phyloP scores from a whole-genome alignment of 2,888 invertebrate species.

The Ecdyonurus torrentis region DNA sequence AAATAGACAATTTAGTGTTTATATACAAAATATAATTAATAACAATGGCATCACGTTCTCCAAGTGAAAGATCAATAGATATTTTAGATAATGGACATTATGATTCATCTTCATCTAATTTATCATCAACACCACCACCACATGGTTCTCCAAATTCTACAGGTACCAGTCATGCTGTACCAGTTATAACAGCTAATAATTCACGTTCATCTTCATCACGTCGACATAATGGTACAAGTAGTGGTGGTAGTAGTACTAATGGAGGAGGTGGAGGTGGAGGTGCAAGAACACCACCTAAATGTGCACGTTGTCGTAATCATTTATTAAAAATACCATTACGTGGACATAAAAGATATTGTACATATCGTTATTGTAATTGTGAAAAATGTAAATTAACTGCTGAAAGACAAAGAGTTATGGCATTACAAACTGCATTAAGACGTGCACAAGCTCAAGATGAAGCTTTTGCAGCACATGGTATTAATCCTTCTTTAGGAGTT shows the following conservation, averaged over 20 bases:
- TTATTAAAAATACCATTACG: slow-evolving; percentile 73
- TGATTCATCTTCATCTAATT: not conserved
- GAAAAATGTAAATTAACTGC: slow-evolving; percentile 74
- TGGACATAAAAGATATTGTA: slow-evolving; percentile 86
- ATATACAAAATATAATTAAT: not conserved
- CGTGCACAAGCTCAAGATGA: slow-evolving; percentile 78
- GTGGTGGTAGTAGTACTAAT: not conserved
- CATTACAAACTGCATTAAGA: slow-evolving; percentile 64
- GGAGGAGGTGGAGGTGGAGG: not conserved
- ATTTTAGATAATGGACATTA: not conserved
- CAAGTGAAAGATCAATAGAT: not conserved
- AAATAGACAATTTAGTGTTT: too few species aligned
- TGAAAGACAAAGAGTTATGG: slow-evolving; percentile 79
- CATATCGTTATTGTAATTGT: slow-evolving; percentile 67
- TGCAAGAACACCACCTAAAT: slow-evolving; percentile 72
- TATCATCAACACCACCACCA: not conserved
- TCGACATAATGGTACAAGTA: too few species aligned
- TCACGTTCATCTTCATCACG: too few species aligned
- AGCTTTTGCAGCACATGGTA: slow-evolving; percentile 11
- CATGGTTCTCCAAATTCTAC: not conserved
- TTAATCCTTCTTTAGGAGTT: not conserved
- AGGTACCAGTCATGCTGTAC: not conserved
- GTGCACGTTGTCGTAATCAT: slow-evolving; percentile 85
- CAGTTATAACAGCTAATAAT: not conserved
- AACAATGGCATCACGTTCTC: not conserved